A percentile compares a stretch with the other conserved stretches of the same genome.
Conservation (phyloP, 92 coral and sea anemone species). For the Phenganax marumi region DNA sequence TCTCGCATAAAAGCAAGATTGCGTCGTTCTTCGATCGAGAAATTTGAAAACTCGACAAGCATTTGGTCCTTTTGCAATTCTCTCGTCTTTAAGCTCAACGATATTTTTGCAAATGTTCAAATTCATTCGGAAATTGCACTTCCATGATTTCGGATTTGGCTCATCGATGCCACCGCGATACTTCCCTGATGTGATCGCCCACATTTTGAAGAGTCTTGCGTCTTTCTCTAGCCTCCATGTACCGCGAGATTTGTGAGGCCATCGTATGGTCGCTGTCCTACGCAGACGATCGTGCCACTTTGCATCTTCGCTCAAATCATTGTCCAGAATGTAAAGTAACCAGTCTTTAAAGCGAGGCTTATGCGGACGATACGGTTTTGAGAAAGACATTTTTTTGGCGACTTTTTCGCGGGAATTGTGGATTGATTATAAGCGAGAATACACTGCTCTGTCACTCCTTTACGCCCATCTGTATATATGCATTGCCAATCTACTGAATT, state of each 20-base stretch:
- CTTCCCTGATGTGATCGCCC: constrained; percentile 36
- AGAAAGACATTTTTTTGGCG: constrained; percentile 3
- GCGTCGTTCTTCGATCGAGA: not conserved
- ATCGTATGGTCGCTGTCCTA: constrained; percentile 8
- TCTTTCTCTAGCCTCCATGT: constrained; percentile 35
- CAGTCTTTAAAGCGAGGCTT: constrained; percentile 35
- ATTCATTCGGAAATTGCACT: constrained; percentile 40
- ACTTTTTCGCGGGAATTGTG: not conserved
- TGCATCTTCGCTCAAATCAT: constrained; percentile 20
- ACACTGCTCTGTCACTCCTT: not conserved
- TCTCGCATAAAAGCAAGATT: not conserved
- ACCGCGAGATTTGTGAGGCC: constrained; percentile 42
- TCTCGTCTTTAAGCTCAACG: not conserved
- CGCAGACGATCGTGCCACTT: constrained; percentile 12
- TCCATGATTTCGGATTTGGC: constrained; percentile 42
- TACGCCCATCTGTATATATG: no score
- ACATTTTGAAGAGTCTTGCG: constrained; percentile 22
- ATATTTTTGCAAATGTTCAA: constrained; percentile 39
- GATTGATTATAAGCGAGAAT: not conserved
- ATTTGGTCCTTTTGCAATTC: constrained; percentile 20
- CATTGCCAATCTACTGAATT: no score
- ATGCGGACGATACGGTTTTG: constrained; percentile 1
- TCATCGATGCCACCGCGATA: not conserved
- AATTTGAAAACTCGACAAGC: constrained; percentile 30
- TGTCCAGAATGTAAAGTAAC: constrained; percentile 19